Conservation (phyloP, 2,113 vertebrate species). For the Felis catus region F.catus_Fca126_mat1.0 CM031421.1:78613501-78614000, state of each 20-base stretch:
- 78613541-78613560: not conserved
- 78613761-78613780: not conserved
- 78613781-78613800: not conserved
- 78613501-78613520: not conserved
- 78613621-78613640: not conserved
- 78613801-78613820: not conserved
- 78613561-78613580: not conserved
- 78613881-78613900: constrained; percentile 3
- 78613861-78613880: not conserved
- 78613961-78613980: not conserved
- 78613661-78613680: not conserved
- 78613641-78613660: not conserved
- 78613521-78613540: not conserved
- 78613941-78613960: not conserved
- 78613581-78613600: not conserved
- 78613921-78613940: not conserved
- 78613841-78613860: not conserved
- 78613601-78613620: not conserved
- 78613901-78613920: constrained; percentile 31
- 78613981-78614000: not conserved
- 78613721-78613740: not conserved
- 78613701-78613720: not conserved
- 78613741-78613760: not conserved
- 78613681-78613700: not conserved
- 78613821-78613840: constrained; percentile 16